These are phyloP conservation scores for Cyclophora punctaria DNA, from an alignment of 2,888 invertebrate species.

Conservation along the genomic window DNA sequence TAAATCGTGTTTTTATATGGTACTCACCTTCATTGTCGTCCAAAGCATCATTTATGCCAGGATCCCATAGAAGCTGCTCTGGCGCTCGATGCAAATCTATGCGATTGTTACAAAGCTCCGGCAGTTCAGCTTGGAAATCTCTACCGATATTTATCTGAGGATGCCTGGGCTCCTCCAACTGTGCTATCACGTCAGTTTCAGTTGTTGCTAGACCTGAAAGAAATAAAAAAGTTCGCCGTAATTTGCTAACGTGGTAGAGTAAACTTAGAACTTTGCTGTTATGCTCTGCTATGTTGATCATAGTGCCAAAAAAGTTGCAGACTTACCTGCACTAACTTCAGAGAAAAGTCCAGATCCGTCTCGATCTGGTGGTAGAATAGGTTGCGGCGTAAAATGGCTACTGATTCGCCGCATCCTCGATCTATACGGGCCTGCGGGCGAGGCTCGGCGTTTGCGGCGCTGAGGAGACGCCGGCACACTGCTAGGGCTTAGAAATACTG, in stretches of 20 bases:
- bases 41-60: slow-evolving; percentile 81
- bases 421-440: slow-evolving; percentile 74
- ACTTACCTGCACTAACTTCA: slow-evolving; percentile 54
- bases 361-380: slow-evolving; percentile 93
- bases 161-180: slow-evolving; percentile 59
- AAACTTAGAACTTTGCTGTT: too few species aligned
- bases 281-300: too few species aligned
- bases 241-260: too few species aligned
- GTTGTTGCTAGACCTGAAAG: slow-evolving; percentile 33
- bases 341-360: slow-evolving; percentile 90
- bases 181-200: slow-evolving; percentile 47
- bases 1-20: too few species aligned
- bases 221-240: too few species aligned
- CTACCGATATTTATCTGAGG: slow-evolving; percentile 92
- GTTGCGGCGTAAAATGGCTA: slow-evolving; percentile 90
- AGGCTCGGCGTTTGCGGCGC: slow-evolving; percentile 77
- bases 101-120: slow-evolving; percentile 68
- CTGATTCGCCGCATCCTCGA: slow-evolving; percentile 67
- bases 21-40: slow-evolving; percentile 82
- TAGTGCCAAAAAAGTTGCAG: too few species aligned
- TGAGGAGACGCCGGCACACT: slow-evolving; percentile 81
- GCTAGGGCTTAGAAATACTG: slow-evolving; percentile 85
- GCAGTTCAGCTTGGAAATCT: slow-evolving; percentile 89
- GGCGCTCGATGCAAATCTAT: slow-evolving; percentile 72
- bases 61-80: slow-evolving; percentile 91